These are phyloP conservation scores for Penaeus vannamei DNA, from an alignment of 1,140 invertebrate genomes.

Conservation along the genomic window DNA sequence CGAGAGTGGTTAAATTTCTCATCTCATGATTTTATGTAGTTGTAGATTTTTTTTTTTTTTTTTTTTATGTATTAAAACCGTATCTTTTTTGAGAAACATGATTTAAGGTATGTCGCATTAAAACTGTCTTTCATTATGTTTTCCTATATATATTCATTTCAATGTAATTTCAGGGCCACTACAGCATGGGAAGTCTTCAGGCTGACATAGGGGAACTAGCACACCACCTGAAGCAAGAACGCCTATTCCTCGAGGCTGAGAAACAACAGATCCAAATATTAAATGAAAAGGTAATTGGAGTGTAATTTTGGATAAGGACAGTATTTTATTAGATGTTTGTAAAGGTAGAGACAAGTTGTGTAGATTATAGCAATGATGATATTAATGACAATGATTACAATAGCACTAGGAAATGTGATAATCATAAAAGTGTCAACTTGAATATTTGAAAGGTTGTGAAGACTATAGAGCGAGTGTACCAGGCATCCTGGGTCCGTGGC, in stretches of 20 bases:
- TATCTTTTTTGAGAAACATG: too few relatives aligned
- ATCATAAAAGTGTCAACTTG: slow-evolving; percentile 33
- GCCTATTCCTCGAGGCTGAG: slow-evolving; percentile 82
- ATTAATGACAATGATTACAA: too few relatives aligned
- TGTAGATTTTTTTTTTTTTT: too few relatives aligned
- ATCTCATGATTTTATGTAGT: background rate
- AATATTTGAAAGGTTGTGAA: slow-evolving; percentile 74
- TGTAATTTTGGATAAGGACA: slow-evolving; percentile 48
- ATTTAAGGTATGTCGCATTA: too few relatives aligned
- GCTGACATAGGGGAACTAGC: slow-evolving; percentile 80
- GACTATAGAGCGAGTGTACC: slow-evolving; percentile 78
- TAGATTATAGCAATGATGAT: too few relatives aligned
- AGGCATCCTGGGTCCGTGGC: slow-evolving; percentile 89
- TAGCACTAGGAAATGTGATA: too few relatives aligned
- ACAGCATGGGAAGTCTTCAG: slow-evolving; percentile 61
- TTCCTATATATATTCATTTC: background rate
- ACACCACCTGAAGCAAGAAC: slow-evolving; percentile 81
- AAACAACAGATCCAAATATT: slow-evolving; percentile 81
- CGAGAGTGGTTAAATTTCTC: too few relatives aligned
- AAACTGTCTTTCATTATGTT: background rate
- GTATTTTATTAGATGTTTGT: slow-evolving; percentile 31
- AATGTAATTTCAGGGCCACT: slow-evolving; percentile 14
- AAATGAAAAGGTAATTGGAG: slow-evolving; percentile 79
- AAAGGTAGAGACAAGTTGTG: too few relatives aligned
- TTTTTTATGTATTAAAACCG: too few relatives aligned